Evolutionary conservation across 2,113 vertebrate species (phyloP), one percentile per base, ranked within the genome.

Genomic region (Muscicapa adusta): DNA sequence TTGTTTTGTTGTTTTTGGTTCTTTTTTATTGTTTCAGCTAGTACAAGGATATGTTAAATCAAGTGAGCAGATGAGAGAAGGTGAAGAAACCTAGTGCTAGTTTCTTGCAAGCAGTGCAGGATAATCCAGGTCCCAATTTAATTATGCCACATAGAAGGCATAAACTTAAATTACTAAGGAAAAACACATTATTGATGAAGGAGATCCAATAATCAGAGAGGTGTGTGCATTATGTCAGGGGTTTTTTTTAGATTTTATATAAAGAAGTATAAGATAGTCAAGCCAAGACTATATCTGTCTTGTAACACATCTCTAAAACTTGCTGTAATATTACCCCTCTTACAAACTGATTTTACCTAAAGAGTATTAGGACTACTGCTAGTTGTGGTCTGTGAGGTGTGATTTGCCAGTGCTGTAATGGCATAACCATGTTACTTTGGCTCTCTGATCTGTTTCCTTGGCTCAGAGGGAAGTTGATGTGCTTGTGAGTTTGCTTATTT

Each of bases 151-250:
- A 36, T 7, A n/a, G 28, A 53, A 24, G 25, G 6, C 25, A 60
- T 70, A 66, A 79, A 61, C 8, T 79, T 47, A 56, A 45, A 67
- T 75, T 75, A 43, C 16, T 56, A 12, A 7, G 22, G 40, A 40
- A 71, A 85, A 85, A 71, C 6, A 1, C 24, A 50, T 26, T 54
- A 22, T 51, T 85, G 25, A n/a, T 17, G 48, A 65, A 65, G 14
- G 8, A 65, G 5, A 8, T 73, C 29, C 42, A 80, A 0, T 57
- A 61, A 54, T 68, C 31, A 54, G 16, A 34, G 14, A 79, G 57
- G 6, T 5, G 4, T 31, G 24, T 38, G 2, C 12, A 3, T 53
- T 58, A 54, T 48, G 24, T 17, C 51, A 23, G 1, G 5, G 0
- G 8, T 3, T 45, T 38, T 76, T 54, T 89, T 63, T 20, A 34